Evolutionary conservation across 2,888 invertebrate genomes (phyloP), one percentile per base, ranked within the genome.

Genomic region (Metallyticus violacea): DNA sequence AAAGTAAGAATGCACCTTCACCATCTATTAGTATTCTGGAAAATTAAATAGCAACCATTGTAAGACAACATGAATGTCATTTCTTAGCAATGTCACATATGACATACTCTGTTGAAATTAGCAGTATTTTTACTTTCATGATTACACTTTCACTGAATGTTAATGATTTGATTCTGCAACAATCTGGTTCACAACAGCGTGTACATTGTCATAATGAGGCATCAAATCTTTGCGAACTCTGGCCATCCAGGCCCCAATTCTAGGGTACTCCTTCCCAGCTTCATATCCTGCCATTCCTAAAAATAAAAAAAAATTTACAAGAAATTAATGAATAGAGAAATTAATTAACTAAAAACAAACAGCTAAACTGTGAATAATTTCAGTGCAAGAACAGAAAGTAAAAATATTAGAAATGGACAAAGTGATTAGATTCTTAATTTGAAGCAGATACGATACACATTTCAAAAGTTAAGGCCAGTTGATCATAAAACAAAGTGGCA

Each of bases 211-310:
- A 88, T 92, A 92, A 87, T 91, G 89, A 4, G 92, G 92, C 27
- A 90, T 89, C 15, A 91, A 88, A 7, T 90, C 90, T 26, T 89
- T 87, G 77, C 89, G 89, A 1, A 92, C 91, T 86, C 91, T 89
- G 15, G 90, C 89, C 89, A 91, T 90, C 91, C 91, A 92, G 5
- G 89, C 89, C 15, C 89, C 89, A 7, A 92, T 87, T 29, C 89
- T 89, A 1, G 91, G 91, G 25, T 90, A 89, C 6, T 89, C 90
- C 22, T 88, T 87, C 80, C 88, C 88, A 4, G 91, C 90, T 88
- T 92, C 91, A 89, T 90, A 91, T 25, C 90, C 91, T 29, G 90
- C 91, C 89, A 91, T 90, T 86, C 89, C 91, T 91, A 87, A 6
- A 88, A 88, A 85, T 29, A 83, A 29, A 87, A 83, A 22, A 40